Conservation (phyloP, 2,888 invertebrate genomes). For the Euplexia lucipara region DNA sequence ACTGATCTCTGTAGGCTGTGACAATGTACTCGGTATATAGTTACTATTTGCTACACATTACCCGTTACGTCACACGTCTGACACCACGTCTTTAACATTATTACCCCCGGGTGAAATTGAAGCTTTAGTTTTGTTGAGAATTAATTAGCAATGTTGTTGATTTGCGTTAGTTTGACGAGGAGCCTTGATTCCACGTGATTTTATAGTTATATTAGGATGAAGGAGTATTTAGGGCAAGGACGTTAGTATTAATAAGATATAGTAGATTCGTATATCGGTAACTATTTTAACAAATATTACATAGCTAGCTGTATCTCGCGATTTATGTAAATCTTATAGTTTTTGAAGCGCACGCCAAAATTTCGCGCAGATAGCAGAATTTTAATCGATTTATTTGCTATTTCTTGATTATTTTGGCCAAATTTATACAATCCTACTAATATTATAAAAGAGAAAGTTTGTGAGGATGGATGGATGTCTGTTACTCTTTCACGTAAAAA, state of each 20-base stretch:
- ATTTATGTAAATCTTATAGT: too few species aligned
- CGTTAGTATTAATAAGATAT: neutral
- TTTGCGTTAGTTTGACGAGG: conserved; percentile 40
- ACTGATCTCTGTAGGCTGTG: neutral
- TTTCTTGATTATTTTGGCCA: too few species aligned
- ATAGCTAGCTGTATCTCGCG: too few species aligned
- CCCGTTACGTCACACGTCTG: conserved; percentile 18
- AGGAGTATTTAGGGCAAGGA: conserved; percentile 1
- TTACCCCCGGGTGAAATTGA: conserved; percentile 52
- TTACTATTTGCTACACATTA: neutral
- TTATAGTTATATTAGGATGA: conserved; percentile 16
- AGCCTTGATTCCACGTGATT: conserved; percentile 22
- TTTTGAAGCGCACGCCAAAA: too few species aligned
- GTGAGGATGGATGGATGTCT: too few species aligned
- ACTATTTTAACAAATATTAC: neutral
- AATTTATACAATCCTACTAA: too few species aligned
- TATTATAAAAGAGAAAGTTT: too few species aligned
- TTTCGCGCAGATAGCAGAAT: too few species aligned
- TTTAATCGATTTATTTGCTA: too few species aligned
- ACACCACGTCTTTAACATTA: conserved; percentile 65
- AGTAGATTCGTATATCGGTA: neutral
- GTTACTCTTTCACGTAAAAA: too few species aligned
- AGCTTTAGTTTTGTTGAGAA: conserved; percentile 56
- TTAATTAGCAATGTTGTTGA: conserved; percentile 62
- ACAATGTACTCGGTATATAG: neutral